A percentile compares a stretch with the other conserved stretches of the same genome.
Conservation (phyloP, 2,888 invertebrate species). For the Eurytoma adleriae region DNA sequence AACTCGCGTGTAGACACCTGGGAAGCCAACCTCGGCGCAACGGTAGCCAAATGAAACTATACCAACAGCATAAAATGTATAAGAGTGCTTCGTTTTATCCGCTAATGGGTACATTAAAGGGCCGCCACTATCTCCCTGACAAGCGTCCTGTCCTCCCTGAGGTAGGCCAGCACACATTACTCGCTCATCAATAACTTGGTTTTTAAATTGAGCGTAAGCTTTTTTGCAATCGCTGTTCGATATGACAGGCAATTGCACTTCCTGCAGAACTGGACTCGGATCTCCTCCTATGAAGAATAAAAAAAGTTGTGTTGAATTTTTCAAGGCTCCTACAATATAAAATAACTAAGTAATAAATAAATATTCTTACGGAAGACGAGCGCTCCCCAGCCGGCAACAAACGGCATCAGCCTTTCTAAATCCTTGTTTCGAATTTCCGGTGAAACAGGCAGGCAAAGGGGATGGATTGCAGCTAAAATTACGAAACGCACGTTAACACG, state of each 20-base stretch:
- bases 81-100: too few species aligned
- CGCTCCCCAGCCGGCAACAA: conserved; percentile 92
- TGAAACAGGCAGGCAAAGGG: conserved; percentile 86
- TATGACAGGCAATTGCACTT: conserved; percentile 85
- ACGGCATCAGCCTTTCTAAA: conserved; percentile 80
- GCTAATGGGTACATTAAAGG: conserved; percentile 83
- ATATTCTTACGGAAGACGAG: conserved; percentile 81
- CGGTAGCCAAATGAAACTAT: conserved; percentile 82
- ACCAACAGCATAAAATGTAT: conserved; percentile 78
- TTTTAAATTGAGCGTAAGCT: conserved; percentile 79
- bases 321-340: too few species aligned
- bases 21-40: conserved; percentile 80
- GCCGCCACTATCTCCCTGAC: conserved; percentile 89
- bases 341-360: background rate
- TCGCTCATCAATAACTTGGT: conserved; percentile 79
- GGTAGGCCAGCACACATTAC: conserved; percentile 84
- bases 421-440: conserved; percentile 77
- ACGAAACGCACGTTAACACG: too few species aligned
- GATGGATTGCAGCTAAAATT: conserved; percentile 81
- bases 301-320: too few species aligned
- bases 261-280: conserved; percentile 80
- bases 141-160: conserved; percentile 84
- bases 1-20: conserved; percentile 79
- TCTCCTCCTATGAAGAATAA: conserved; percentile 80
- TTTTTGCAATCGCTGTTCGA: conserved; percentile 80